These are phyloP conservation scores for Petrocephalus microphthalmus DNA, from an alignment of 2,113 vertebrate genomes.

Conservation along the genomic window DNA sequence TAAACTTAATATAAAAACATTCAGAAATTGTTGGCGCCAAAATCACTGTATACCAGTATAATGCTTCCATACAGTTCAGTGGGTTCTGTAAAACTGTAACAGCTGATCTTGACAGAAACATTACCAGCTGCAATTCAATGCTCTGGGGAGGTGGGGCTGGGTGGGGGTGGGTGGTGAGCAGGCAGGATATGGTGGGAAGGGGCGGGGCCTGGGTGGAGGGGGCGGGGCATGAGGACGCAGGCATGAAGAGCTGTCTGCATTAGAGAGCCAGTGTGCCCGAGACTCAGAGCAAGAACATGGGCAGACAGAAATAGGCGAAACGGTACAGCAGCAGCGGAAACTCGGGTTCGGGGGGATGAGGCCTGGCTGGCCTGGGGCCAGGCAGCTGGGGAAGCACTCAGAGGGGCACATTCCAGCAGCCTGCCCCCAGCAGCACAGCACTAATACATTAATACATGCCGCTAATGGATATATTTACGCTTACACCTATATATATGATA, in stretches of 20 bases:
- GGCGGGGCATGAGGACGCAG: background rate
- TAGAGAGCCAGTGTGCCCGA: background rate
- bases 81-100: background rate
- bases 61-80: background rate
- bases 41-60: too few relatives aligned
- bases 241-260: background rate
- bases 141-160: background rate
- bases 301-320: slow-evolving; percentile 59
- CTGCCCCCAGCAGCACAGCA: background rate
- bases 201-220: background rate
- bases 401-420: slow-evolving; percentile 48
- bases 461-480: background rate
- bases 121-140: background rate
- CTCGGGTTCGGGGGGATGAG: slow-evolving; percentile 15
- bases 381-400: slow-evolving; percentile 41
- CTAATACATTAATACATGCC: background rate
- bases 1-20: too few relatives aligned
- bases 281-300: background rate
- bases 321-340: slow-evolving; percentile 46
- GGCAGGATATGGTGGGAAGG: background rate
- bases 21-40: too few relatives aligned
- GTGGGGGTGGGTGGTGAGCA: background rate
- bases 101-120: background rate
- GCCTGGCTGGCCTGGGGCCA: slow-evolving; percentile 31
- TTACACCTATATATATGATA: background rate